Conservation (phyloP, 2,113 vertebrate species). For the Eudyptes chrysolophus region DNA sequence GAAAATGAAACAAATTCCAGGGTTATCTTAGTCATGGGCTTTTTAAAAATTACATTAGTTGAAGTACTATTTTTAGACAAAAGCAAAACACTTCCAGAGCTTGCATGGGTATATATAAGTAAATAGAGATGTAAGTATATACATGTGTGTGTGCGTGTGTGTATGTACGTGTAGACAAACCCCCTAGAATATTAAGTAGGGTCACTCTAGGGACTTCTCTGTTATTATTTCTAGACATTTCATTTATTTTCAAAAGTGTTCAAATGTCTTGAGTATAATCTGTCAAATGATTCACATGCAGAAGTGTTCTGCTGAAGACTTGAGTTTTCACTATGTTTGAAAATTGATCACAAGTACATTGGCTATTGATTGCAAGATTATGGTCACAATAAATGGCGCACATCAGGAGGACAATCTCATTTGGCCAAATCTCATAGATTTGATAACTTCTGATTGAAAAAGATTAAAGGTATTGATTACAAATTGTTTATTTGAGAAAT, state of each 20-base stretch:
- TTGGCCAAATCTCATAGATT: not conserved
- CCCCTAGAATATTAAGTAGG: not conserved
- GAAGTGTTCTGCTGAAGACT: not conserved
- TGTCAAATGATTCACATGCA: not conserved
- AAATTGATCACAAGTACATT: not conserved
- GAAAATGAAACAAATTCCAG: not conserved
- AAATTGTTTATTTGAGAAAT: not conserved
- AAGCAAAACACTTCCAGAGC: not conserved
- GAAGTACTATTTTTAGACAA: not conserved
- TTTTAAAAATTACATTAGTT: not conserved
- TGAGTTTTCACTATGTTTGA: not conserved
- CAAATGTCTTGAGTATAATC: not conserved
- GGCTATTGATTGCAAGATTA: not conserved
- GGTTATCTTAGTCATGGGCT: not conserved
- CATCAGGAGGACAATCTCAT: not conserved
- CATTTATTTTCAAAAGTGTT: not conserved
- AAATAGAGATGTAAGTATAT: not conserved
- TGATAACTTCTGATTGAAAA: not conserved
- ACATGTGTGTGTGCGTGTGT: rapidly evolving
- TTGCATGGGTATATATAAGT: rapidly evolving
- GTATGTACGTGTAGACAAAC: not conserved
- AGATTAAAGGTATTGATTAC: not conserved
- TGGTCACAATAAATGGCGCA: rapidly evolving
- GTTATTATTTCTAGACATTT: not conserved
- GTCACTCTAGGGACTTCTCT: not conserved